phyloP scores from a whole-genome alignment of 2,797 vertebrate genomes.

The Clarias platycephalus region DNA sequence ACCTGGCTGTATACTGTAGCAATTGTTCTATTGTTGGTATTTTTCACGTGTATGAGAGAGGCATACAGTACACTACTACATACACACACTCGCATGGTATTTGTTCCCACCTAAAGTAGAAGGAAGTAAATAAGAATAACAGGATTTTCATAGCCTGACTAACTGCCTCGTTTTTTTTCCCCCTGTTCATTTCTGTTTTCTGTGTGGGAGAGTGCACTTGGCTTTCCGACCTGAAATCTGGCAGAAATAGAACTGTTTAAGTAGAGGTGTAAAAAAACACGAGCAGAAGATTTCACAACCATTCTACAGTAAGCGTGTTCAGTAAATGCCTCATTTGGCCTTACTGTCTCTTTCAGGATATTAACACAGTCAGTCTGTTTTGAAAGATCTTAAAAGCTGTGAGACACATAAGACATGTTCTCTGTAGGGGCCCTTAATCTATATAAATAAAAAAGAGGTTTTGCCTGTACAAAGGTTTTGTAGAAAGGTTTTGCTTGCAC shows the following conservation, averaged over 20 bases:
- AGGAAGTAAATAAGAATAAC: background rate
- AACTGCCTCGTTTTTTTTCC: background rate
- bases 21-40: background rate
- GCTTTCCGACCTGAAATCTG: background rate
- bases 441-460: too few species aligned
- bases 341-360: constrained; percentile 7
- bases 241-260: constrained; percentile 19
- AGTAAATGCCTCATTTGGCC: background rate
- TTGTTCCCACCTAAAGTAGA: background rate
- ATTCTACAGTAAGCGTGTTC: background rate
- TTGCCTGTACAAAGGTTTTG: too few species aligned
- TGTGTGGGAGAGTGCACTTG: constrained; percentile 16
- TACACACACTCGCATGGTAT: background rate
- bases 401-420: background rate
- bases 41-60: constrained; percentile 9
- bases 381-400: background rate
- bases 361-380: background rate
- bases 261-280: background rate
- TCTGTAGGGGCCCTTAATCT: background rate
- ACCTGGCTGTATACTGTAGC: background rate
- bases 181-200: background rate
- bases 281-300: background rate
- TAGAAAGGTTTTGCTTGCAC: too few species aligned
- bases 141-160: background rate
- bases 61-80: constrained; percentile 20